Conservation (phyloP, 2,888 invertebrate species). For the Criorhina ranunculi region DNA sequence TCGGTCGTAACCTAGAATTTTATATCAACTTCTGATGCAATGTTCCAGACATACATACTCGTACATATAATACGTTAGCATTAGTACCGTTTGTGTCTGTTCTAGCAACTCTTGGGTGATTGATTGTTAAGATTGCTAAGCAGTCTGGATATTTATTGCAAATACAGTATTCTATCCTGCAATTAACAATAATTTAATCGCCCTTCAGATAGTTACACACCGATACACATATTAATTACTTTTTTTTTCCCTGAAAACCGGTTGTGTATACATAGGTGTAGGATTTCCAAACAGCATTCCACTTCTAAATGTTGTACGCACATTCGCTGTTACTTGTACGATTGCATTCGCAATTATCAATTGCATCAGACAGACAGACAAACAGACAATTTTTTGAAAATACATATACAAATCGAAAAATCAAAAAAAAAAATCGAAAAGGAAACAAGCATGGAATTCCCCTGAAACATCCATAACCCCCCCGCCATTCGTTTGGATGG, state of each 20-base stretch:
- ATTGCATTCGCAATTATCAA: slow-evolving; percentile 67
- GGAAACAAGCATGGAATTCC: slow-evolving; percentile 10
- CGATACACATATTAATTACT: slow-evolving; percentile 18
- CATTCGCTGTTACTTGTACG: slow-evolving; percentile 54
- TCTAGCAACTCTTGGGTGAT: slow-evolving; percentile 8
- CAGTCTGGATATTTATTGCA: neutral
- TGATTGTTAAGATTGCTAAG: slow-evolving; percentile 11
- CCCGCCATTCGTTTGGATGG: neutral
- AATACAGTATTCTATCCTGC: neutral
- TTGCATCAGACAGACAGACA: slow-evolving; percentile 56
- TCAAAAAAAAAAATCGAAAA: slow-evolving; percentile 1
- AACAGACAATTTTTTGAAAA: slow-evolving; percentile 69
- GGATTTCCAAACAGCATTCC: slow-evolving; percentile 28
- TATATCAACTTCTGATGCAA: slow-evolving; percentile 11
- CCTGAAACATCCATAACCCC: slow-evolving; percentile 37
- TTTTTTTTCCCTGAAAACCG: slow-evolving; percentile 41
- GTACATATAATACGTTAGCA: no score
- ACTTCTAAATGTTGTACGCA: slow-evolving; percentile 28
- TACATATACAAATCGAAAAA: slow-evolving; percentile 48
- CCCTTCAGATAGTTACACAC: slow-evolving; percentile 25
- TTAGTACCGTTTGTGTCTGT: neutral
- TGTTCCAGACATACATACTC: neutral
- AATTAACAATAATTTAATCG: slow-evolving; percentile 21
- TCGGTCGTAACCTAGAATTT: neutral
- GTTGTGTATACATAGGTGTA: slow-evolving; percentile 30